Percentiles rank a stretch among this genome's conserved stretches.
phyloP scores from a whole-genome alignment of 1,140 invertebrate genomes.

The Triops cancriformis region DNA sequence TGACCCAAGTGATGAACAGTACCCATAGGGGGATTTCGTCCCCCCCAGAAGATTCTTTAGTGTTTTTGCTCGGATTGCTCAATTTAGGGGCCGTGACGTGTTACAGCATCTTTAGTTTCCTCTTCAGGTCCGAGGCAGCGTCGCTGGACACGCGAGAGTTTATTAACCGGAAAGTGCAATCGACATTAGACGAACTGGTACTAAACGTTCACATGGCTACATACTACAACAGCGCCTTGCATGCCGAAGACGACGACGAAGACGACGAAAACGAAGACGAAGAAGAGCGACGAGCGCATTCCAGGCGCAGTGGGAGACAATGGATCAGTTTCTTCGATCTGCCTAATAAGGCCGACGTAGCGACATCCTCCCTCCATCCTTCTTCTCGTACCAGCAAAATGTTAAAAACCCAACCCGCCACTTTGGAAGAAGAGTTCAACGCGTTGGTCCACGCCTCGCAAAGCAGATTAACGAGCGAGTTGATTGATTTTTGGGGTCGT shows the following conservation, averaged over 20 bases:
- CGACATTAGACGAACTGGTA: slow-evolving; percentile 23
- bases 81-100: slow-evolving; percentile 22
- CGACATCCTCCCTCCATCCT: background rate
- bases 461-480: background rate
- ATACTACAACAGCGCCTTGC: slow-evolving; percentile 20
- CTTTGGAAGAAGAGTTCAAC: background rate
- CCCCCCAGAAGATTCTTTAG: slow-evolving; percentile 22
- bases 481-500: background rate
- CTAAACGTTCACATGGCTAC: slow-evolving; percentile 24
- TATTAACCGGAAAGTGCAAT: slow-evolving; percentile 21
- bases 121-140: background rate
- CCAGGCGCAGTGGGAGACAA: background rate
- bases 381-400: background rate
- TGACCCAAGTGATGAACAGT: background rate
- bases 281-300: background rate
- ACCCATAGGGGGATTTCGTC: background rate
- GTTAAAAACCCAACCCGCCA: background rate
- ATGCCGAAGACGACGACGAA: background rate
- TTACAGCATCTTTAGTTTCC: slow-evolving; percentile 21
- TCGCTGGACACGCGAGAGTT: slow-evolving; percentile 17
- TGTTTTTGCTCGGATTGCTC: slow-evolving; percentile 25
- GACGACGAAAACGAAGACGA: background rate
- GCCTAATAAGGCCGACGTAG: background rate
- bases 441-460: background rate
- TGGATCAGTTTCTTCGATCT: slow-evolving; percentile 23